phyloP scores from a whole-genome alignment of 23 tunicate genomes.

The Botrylloides violaceus region DNA sequence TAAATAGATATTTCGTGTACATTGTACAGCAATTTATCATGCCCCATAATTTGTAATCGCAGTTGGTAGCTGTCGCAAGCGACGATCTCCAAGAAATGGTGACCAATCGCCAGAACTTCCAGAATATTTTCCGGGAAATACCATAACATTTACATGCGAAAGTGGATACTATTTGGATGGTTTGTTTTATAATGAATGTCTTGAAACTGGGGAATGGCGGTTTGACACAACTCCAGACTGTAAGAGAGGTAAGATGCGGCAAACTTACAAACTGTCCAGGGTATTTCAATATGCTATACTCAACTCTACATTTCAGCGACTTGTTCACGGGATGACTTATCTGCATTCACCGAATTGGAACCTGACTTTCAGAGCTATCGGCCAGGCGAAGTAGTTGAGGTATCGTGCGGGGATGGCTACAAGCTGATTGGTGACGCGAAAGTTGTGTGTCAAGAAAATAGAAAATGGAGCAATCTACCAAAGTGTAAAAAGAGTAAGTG shows the following conservation, averaged over 20 bases:
- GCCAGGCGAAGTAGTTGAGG: not conserved
- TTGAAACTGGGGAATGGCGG: not conserved
- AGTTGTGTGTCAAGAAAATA: not conserved
- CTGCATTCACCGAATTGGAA: not conserved
- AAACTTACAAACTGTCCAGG: too few species aligned
- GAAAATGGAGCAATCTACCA: not conserved
- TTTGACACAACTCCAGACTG: not conserved
- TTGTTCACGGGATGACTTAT: not conserved
- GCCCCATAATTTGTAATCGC: too few species aligned
- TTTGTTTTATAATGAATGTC: not conserved
- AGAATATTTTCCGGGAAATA: not conserved
- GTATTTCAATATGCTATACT: too few species aligned
- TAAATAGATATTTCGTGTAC: too few species aligned
- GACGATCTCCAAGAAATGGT: not conserved
- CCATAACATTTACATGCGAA: not conserved
- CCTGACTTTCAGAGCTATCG: not conserved
- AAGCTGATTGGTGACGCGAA: not conserved
- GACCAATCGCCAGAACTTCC: not conserved
- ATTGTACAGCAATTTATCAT: too few species aligned
- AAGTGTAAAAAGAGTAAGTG: not conserved
- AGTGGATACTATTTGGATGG: not conserved
- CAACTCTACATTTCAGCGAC: not conserved
- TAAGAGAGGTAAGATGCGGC: not conserved
- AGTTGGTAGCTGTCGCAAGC: too few species aligned
- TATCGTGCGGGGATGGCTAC: not conserved